Conservation (phyloP, 2,888 invertebrate species). For the Chrysomela aeneicollis region DNA sequence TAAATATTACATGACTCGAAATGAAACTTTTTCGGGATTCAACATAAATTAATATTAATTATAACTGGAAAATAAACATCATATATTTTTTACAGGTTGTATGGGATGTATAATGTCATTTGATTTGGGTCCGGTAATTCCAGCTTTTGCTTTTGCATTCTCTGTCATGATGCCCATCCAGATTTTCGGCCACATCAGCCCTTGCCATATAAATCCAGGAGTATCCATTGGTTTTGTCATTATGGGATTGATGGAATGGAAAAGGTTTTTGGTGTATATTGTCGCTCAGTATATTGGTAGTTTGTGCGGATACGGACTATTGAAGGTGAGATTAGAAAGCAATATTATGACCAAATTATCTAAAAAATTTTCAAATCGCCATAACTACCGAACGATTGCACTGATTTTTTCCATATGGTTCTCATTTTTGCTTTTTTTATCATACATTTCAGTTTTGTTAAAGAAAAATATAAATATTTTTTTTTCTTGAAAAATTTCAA, state of each 20-base stretch:
- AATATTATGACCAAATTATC: no score
- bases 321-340: constrained; percentile 30
- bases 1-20: no score
- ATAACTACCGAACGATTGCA: no score
- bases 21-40: no score
- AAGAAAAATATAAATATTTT: no score
- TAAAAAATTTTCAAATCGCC: no score
- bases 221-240: constrained; percentile 33
- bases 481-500: no score
- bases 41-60: no score
- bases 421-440: neutral
- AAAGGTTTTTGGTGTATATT: constrained; percentile 29
- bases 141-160: constrained; percentile 35
- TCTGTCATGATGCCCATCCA: constrained; percentile 31
- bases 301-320: constrained; percentile 30
- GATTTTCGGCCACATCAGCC: constrained; percentile 30
- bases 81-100: no score
- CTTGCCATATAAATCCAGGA: constrained; percentile 38
- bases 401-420: neutral
- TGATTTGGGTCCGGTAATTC: constrained; percentile 32
- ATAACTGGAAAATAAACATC: no score
- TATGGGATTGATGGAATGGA: constrained; percentile 30
- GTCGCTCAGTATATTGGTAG: constrained; percentile 37
- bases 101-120: constrained; percentile 31
- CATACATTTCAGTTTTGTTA: no score